phyloP scores from a whole-genome alignment of 2,113 vertebrate genomes.

The Halcyon malimbica region DNA sequence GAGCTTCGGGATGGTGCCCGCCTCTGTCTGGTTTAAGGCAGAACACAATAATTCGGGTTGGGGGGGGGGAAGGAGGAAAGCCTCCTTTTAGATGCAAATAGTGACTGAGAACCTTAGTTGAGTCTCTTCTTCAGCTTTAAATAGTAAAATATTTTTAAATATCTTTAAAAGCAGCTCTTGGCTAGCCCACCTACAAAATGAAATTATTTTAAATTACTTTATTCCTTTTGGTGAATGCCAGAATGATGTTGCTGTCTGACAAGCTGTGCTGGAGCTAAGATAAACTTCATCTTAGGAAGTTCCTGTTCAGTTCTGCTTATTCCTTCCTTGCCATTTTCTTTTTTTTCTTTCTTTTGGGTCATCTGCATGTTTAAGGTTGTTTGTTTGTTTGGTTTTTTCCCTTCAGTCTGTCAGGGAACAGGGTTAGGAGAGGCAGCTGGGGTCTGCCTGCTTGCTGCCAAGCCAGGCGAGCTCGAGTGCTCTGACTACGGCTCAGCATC shows the following conservation, averaged over 20 bases:
- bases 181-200: background rate
- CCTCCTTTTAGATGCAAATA: background rate
- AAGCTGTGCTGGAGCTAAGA: background rate
- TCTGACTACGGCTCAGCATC: background rate
- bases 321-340: background rate
- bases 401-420: background rate
- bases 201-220: background rate
- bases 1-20: background rate
- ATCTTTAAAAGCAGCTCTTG: background rate
- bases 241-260: background rate
- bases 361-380: background rate
- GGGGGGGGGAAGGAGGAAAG: background rate
- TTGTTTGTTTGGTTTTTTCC: background rate
- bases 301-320: background rate
- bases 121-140: background rate
- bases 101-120: background rate
- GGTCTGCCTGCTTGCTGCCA: background rate
- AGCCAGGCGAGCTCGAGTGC: fast-evolving
- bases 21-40: background rate
- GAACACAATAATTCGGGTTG: background rate
- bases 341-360: background rate
- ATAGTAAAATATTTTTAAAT: background rate
- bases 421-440: background rate
- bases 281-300: background rate
- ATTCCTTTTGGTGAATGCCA: background rate